Conservation (phyloP, 2,113 vertebrate species). For the Dendropsophus ebraccatus region DNA sequence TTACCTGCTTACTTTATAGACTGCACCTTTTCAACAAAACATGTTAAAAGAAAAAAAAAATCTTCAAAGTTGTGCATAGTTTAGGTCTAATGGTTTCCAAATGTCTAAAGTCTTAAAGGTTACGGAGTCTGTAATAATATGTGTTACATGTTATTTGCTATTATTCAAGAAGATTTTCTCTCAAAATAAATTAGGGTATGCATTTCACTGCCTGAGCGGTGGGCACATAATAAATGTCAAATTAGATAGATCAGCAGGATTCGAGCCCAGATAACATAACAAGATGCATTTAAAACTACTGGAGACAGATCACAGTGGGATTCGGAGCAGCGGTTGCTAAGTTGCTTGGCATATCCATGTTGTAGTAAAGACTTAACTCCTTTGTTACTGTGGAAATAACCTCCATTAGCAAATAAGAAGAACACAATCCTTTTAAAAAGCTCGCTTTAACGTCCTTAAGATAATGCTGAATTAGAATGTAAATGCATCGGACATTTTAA, state of each 20-base stretch:
- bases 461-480: background rate
- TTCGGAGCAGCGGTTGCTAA: constrained; percentile 15
- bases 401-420: background rate
- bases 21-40: too few species aligned
- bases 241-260: background rate
- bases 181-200: background rate
- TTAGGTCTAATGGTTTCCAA: background rate
- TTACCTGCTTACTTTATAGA: too few species aligned
- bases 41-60: too few species aligned
- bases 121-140: background rate
- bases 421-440: background rate
- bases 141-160: background rate
- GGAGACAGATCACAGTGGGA: background rate
- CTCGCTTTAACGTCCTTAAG: background rate
- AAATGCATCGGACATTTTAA: background rate
- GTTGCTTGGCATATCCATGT: background rate
- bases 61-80: too few species aligned
- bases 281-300: constrained; percentile 15
- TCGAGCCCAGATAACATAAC: background rate
- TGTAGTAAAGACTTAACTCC: constrained; percentile 21
- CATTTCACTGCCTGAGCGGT: background rate
- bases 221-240: background rate
- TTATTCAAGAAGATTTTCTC: background rate
- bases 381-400: constrained; percentile 11
- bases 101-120: background rate